Evolutionary conservation across 2,888 invertebrate species (phyloP).

Genomic region (Luffia ferchaultella): DNA sequence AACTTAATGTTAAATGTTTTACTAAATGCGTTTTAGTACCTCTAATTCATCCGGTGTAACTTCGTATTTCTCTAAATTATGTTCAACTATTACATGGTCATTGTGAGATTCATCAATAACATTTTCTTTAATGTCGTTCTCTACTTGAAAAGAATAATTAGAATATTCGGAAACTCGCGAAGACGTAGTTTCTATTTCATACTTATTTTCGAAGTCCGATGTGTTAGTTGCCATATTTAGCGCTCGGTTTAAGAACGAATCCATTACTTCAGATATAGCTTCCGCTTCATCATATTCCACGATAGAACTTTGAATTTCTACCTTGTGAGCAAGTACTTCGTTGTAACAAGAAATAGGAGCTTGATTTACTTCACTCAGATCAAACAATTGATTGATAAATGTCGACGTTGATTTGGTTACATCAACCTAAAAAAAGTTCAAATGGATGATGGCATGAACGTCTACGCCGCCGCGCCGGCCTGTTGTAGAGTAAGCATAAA

Average conservation of each 20-base stretch:
- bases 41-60: constrained; percentile 16
- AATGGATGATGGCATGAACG: constrained; percentile 24
- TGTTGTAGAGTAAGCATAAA: too few species aligned
- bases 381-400: constrained; percentile 45
- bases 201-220: background rate
- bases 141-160: constrained; percentile 33
- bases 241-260: constrained; percentile 29
- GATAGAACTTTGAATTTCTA: constrained; percentile 18
- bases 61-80: constrained; percentile 10
- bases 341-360: constrained; percentile 16
- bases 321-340: constrained; percentile 19
- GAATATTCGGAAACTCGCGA: constrained; percentile 24
- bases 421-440: constrained; percentile 15
- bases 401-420: constrained; percentile 37
- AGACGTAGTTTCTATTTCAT: constrained; percentile 11
- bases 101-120: constrained; percentile 28
- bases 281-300: constrained; percentile 20
- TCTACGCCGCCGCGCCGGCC: background rate
- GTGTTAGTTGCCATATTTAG: constrained; percentile 19
- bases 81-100: constrained; percentile 18
- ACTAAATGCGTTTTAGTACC: too few species aligned
- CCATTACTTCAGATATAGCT: constrained; percentile 31
- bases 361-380: constrained; percentile 45
- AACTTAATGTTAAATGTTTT: too few species aligned
- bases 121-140: constrained; percentile 24